Evolutionary conservation across 2,113 vertebrate species (phyloP).

Genomic region (Irena cyanogastra): DNA sequence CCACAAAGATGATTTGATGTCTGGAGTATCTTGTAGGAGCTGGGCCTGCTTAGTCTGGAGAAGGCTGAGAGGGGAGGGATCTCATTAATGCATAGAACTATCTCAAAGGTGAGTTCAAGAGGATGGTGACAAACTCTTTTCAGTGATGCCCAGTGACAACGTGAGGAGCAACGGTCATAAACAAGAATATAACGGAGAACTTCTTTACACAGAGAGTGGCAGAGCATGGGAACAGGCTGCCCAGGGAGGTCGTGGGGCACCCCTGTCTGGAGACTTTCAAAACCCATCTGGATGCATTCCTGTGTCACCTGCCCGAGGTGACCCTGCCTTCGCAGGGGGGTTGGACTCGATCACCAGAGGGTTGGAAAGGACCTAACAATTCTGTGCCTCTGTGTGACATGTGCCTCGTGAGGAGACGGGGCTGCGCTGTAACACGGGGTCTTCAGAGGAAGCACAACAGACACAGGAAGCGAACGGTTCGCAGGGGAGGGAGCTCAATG

Average conservation of each 20-base stretch:
- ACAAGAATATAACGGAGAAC: not conserved
- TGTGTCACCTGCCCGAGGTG: not conserved
- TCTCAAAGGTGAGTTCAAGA: not conserved
- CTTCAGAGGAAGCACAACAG: accelerated
- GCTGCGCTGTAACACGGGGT: not conserved
- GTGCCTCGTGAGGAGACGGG: no score
- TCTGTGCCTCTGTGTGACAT: not conserved
- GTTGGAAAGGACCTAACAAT: not conserved
- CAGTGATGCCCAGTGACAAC: not conserved
- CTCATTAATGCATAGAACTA: not conserved
- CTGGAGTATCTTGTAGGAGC: not conserved
- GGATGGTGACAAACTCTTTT: no score
- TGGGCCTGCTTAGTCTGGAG: not conserved
- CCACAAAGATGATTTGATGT: not conserved
- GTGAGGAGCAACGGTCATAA: not conserved
- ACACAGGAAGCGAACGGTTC: accelerated
- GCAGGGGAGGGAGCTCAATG: no score
- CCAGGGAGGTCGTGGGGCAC: not conserved
- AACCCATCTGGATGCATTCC: accelerated
- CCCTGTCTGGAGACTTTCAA: not conserved
- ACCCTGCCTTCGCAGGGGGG: not conserved
- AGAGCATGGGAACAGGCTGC: not conserved
- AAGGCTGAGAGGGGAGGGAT: not conserved
- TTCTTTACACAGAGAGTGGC: accelerated
- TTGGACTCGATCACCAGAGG: not conserved